Evolutionary conservation across 2,888 invertebrate genomes (phyloP), one percentile per base, ranked within the genome.

Genomic region (Drosophila colorata): DNA sequence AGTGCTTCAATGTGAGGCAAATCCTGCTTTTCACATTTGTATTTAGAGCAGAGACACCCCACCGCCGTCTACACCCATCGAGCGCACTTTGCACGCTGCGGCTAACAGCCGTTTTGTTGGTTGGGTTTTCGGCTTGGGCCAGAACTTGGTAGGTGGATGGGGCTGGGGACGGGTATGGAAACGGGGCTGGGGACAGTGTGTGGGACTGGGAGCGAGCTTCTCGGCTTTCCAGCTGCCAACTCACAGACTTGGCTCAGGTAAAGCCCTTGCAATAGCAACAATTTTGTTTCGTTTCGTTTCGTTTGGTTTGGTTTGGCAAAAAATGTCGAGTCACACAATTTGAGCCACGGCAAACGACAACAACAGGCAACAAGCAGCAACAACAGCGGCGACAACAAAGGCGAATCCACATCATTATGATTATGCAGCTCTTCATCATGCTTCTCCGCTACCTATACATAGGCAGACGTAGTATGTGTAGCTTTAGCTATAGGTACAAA

Each of bases 331-430:
- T 58, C 65, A 69, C 58, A 76, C 65, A 66, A 77, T 63, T 63
- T 74, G 47, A 61, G 74, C 43, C 56, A 60, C 53, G 44, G 47
- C 70, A 35, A 59, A 58, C 67, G 47, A 40, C 49, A 51, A 60
- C 52, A 52, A 25, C 52, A 31, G 40, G 31, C 51, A 56, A 57
- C 41, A 46, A 2, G 28, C 7, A 66, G 33, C 55, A 41, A 28
- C 37, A 33, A 49, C 48, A 16, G 25, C 41, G 53, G 8, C 47
- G 47, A 59, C 52, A 78, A 70, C 69, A 64, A 59, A 63, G 53
- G 64, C 57, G 48, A 68, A 75, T 74, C 37, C 60, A 72, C 73
- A 68, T 86, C 76, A 86, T 80, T 86, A 86, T 68, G 63, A 78
- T 58, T 77, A 65, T 69, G 74, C 57, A 73, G 73, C 73, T 69